Base-by-base conservation (phyloP, 2,113 vertebrate species). In the Hypomesus transpacificus region DNA sequence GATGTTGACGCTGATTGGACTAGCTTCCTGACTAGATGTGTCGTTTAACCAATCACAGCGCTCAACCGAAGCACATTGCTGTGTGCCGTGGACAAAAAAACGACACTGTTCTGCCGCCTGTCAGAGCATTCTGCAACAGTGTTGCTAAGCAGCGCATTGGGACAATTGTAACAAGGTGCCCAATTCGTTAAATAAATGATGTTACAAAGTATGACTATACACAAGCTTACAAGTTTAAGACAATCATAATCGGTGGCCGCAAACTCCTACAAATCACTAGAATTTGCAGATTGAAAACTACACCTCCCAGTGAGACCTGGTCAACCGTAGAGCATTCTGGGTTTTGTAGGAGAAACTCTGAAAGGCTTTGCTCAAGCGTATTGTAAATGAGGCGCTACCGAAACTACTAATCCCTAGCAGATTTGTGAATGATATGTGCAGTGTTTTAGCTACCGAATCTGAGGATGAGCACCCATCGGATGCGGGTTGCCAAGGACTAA, bases 351-450 rank as follows among this genome's bases (percentile, higher is more conserved):
- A 70, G 2, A 9, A 8, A 22, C 0, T 16, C 0, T 3, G 17
- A 5, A 1, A 2, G 0, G 21, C 14, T 0, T 9, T n/a, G 0
- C 6, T 0, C 0, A 8, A 31, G 0, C 8, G n/a, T 14, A 4
- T 1, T 0, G 1, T 14, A 3, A 16, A n/a, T 4, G 31, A 52
- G n/a, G 1, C 0, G 3, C 52, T 20, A 20, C 0, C 51, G 51
- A 74, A 80, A 91, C 90, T 90, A 89, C 90, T 89, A 58, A n/a
- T 54, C 67, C 80, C 78, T 51, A 16, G 53, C 51, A 56, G 3
- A 20, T 17, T 31, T 39, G 3, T 7, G 0, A 0, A 7, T n/a
- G 20, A 51, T 28, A 28, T 24, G 70, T 22, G 58, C 67, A 20
- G 66, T 20, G 46, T 71, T 59, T 87, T 74, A 76, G 84, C 82